Evolutionary conservation across 2,113 vertebrate species (phyloP).

Genomic region (Puffinus mauretanicus): DNA sequence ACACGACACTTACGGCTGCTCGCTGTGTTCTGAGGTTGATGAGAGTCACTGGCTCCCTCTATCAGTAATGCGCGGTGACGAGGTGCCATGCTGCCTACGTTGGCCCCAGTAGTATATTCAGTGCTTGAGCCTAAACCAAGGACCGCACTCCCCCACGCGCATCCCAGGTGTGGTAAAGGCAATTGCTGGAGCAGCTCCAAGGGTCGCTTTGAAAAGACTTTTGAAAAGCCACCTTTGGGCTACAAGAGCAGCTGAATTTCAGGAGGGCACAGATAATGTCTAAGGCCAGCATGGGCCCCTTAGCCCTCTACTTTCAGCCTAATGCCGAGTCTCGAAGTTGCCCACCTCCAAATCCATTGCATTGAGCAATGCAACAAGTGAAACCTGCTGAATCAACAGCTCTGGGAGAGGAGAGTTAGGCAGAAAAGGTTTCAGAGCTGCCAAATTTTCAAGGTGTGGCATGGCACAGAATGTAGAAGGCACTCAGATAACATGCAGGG

Average conservation of each 20-base stretch:
- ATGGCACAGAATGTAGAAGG: neutral
- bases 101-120: neutral
- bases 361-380: neutral
- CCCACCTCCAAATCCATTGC: rapidly evolving
- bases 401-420: neutral
- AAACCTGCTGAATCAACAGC: neutral
- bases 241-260: neutral
- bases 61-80: rapidly evolving
- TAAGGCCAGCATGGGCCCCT: neutral
- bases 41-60: neutral
- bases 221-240: neutral
- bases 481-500: neutral
- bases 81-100: neutral
- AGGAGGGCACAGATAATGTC: neutral
- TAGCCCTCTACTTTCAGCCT: neutral
- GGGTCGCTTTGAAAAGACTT: neutral
- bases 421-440: neutral
- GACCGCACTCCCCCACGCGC: rapidly evolving
- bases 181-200: neutral
- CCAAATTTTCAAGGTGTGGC: neutral
- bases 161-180: rapidly evolving
- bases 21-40: neutral
- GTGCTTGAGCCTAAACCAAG: neutral
- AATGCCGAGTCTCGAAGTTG: neutral
- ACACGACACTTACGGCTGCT: rapidly evolving